phyloP scores from a whole-genome alignment of 2,113 vertebrate genomes.

The Pelecanoides urinatrix region DNA sequence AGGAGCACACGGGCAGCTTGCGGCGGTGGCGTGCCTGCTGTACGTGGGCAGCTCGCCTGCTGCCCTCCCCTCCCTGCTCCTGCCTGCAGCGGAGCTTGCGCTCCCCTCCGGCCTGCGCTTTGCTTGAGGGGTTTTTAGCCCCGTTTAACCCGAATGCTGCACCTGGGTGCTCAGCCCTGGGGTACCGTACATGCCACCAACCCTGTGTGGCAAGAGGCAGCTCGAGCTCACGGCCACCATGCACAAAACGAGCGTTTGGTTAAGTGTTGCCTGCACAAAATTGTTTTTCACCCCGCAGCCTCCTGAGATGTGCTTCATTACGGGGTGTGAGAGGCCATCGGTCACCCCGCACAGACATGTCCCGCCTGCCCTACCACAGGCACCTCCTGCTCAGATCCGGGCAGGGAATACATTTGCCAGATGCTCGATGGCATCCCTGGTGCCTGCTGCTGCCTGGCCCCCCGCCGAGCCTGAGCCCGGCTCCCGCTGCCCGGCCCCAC shows the following conservation, averaged over 20 bases:
- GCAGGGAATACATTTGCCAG: background rate
- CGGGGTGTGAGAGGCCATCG: background rate
- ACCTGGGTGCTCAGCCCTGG: background rate
- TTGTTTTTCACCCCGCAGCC: background rate
- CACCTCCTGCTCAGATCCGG: background rate
- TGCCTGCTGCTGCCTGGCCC: accelerated
- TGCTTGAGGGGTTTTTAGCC: background rate
- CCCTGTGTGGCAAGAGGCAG: background rate
- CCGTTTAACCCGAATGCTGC: accelerated
- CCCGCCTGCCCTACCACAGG: background rate
- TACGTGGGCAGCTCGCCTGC: background rate
- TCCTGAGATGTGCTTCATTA: background rate
- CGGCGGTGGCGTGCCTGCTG: background rate
- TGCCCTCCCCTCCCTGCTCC: background rate
- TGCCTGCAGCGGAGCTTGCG: background rate
- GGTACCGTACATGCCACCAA: accelerated
- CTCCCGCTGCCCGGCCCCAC: background rate
- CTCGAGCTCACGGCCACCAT: accelerated
- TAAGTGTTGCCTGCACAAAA: background rate
- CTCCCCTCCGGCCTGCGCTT: background rate
- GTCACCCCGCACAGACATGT: accelerated
- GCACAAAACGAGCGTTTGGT: accelerated
- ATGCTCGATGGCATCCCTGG: background rate
- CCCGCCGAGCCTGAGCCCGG: accelerated
- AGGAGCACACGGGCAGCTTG: background rate